phyloP scores from a whole-genome alignment of 2,888 invertebrate genomes.

The Microctonus brassicae region DNA sequence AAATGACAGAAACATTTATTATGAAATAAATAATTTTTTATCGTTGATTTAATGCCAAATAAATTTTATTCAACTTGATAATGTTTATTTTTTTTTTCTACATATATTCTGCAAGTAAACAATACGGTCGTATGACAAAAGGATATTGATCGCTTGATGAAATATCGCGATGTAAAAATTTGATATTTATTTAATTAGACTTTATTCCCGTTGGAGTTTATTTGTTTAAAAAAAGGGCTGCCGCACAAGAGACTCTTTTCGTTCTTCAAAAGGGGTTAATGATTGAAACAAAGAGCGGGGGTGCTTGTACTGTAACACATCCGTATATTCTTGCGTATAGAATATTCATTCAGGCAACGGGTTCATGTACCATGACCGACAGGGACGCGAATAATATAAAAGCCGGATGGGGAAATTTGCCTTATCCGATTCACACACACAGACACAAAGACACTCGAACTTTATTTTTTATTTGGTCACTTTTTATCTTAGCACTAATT shows the following conservation, averaged over 20 bases:
- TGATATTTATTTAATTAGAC: conserved; percentile 4
- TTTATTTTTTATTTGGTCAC: neutral
- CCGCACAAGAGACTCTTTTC: conserved; percentile 12
- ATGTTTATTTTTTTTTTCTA: too few species aligned
- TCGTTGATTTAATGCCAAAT: too few species aligned
- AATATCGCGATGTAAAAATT: neutral
- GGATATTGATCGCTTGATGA: too few species aligned
- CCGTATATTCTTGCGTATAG: neutral
- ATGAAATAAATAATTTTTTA: too few species aligned
- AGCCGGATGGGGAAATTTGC: conserved; percentile 40
- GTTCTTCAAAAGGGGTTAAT: conserved; percentile 39
- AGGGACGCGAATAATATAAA: conserved; percentile 24
- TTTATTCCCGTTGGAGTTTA: conserved; percentile 2
- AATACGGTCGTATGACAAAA: too few species aligned
- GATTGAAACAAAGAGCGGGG: conserved; percentile 24
- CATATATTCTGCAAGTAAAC: too few species aligned
- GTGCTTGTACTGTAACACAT: too few species aligned
- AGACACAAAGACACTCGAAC: neutral
- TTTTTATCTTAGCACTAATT: neutral
- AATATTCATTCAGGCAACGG: conserved; percentile 19
- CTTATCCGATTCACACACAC: conserved; percentile 26
- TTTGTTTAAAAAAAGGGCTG: conserved; percentile 5
- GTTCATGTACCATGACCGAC: conserved; percentile 37
- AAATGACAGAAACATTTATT: too few species aligned
- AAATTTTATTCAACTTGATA: too few species aligned